Percentiles rank a stretch among this genome's conserved stretches.
These are phyloP conservation scores for Xestia c-nigrum DNA, from an alignment of 2,888 invertebrate genomes.

Conservation along the genomic window DNA sequence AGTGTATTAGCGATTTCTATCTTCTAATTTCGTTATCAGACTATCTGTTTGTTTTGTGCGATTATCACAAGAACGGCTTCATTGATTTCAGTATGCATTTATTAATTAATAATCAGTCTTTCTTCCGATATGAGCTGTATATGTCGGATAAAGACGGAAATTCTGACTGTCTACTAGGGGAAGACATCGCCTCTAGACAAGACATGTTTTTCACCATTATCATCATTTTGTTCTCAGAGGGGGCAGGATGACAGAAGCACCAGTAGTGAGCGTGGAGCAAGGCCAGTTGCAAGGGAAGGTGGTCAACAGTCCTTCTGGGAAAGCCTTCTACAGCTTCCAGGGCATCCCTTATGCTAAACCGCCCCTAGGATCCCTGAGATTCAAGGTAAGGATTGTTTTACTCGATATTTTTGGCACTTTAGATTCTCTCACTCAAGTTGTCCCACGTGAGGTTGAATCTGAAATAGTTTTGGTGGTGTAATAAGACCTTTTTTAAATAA, in stretches of 20 bases:
- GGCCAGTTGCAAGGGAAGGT: conserved; percentile 83
- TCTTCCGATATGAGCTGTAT: conserved; percentile 1
- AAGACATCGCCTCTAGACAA: background rate
- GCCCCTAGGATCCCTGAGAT: conserved; percentile 85
- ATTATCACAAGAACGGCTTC: conserved; percentile 45
- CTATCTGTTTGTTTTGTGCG: conserved; percentile 10
- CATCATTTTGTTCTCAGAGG: conserved; percentile 75
- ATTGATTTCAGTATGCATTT: conserved; percentile 32
- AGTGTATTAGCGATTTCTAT: conserved; percentile 26
- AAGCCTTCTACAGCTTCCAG: conserved; percentile 85
- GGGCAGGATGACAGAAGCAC: conserved; percentile 86
- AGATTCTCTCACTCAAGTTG: background rate
- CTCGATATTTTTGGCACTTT: background rate
- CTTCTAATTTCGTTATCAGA: conserved; percentile 31
- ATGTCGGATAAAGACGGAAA: background rate
- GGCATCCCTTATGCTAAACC: conserved; percentile 88
- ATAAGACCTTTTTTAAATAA: too few species aligned
- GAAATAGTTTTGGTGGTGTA: background rate
- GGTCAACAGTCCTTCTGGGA: conserved; percentile 79
- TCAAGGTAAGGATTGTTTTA: conserved; percentile 75
- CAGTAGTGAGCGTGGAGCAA: conserved; percentile 83
- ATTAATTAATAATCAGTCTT: background rate
- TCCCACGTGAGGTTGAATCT: background rate
- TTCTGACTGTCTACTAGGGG: background rate
- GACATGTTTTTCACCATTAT: background rate